Conservation (phyloP, 2,797 vertebrate species). For the Aldrovandia affinis region DNA sequence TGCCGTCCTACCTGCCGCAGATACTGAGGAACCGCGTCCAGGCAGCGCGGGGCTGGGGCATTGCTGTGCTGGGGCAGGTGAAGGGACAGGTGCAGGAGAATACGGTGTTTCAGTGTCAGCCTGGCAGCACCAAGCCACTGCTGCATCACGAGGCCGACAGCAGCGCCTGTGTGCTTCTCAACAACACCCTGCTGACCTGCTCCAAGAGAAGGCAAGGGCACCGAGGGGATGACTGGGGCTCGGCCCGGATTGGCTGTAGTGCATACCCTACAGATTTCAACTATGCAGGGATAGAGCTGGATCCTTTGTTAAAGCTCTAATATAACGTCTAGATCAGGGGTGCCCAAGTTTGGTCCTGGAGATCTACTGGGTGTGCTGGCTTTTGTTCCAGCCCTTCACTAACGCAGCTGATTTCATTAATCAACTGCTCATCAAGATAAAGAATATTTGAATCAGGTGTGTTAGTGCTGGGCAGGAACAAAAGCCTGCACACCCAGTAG, state of each 20-base stretch:
- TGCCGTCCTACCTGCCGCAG: conserved; percentile 57
- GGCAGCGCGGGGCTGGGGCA: conserved; percentile 78
- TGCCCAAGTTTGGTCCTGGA: too few relatives aligned
- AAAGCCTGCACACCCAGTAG: too few relatives aligned
- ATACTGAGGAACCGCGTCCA: conserved; percentile 87
- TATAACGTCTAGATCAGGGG: too few relatives aligned
- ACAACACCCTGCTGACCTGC: conserved; percentile 81
- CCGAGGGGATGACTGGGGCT: not conserved
- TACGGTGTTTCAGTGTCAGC: conserved; percentile 84
- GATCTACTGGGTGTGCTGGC: too few relatives aligned
- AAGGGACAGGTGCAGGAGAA: conserved; percentile 87
- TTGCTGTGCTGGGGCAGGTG: conserved; percentile 79
- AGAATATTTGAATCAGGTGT: too few relatives aligned
- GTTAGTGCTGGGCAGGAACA: too few relatives aligned
- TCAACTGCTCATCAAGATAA: too few relatives aligned
- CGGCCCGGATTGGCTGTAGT: not conserved
- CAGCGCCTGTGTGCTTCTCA: conserved; percentile 79
- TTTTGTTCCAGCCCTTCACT: too few relatives aligned
- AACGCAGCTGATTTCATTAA: too few relatives aligned
- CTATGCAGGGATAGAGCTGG: too few relatives aligned
- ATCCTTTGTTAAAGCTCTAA: too few relatives aligned
- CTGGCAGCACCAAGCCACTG: conserved; percentile 75
- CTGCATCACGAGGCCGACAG: conserved; percentile 76
- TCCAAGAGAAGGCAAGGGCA: conserved; percentile 73
- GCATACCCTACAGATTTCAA: too few relatives aligned